Evolutionary conservation across 2,888 invertebrate species (phyloP), one percentile per base, ranked within the genome.

Genomic region (Coenonympha arcania): DNA sequence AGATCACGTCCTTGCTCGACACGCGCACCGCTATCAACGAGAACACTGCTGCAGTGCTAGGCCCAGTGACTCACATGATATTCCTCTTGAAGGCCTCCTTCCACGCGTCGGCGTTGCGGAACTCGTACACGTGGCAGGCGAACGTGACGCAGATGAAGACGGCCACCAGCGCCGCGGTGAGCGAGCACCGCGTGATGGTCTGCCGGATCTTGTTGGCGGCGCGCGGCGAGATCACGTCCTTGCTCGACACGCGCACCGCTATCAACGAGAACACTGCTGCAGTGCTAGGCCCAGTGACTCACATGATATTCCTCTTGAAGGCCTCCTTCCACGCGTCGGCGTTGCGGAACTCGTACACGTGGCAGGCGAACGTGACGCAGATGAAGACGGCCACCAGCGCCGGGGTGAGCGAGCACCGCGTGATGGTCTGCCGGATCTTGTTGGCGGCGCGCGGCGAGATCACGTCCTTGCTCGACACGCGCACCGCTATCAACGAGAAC

Each of bases 351-450:
- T 94, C 92, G 69, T 96, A 94, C 41, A 93, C 82, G 70, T 97
- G 95, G 58, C 95, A 95, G 43, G 91, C 89, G 71, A 94, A 91
- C 2, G 95, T 93, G 54, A 93, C 92, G 42, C 93, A 78, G 34
- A 94, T 93, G 69, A 95, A 93, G 6, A 93, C 87, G 18, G 94
- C 86, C 6, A 92, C 91, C 41, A 95, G 87, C 13, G 92, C 80
- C 0, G 93, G 92, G 64, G 96, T 95, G 20, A 94, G 83, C 4
- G 94, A 92, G 87, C 96, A 92, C 44, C 96, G 89, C 3, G 95
- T 90, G 56, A 96, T 96, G 34, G 94, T 95, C 62, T 93, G 91
- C 28, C 92, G 90, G 57, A 97, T 95, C 83, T 96, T 96, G 63
- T 92, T 90, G 59, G 93, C 93, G 1, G 94, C 95, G 60, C 92